A percentile compares a stretch with the other conserved stretches of the same genome.
These are phyloP conservation scores for Albula goreensis DNA, from an alignment of 2,113 vertebrate genomes.

Conservation along the genomic window DNA sequence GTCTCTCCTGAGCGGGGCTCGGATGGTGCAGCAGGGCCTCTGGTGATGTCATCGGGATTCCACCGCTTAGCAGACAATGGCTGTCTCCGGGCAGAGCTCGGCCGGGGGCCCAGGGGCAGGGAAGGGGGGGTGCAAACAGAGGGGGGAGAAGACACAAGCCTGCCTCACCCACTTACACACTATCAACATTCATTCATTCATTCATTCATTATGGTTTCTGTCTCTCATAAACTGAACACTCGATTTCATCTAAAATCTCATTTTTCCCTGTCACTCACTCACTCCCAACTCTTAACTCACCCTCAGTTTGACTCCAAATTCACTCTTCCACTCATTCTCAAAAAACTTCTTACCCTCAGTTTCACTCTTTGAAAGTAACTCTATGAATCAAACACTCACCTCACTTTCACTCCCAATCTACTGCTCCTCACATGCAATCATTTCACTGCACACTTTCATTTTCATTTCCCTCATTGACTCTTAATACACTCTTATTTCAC, in stretches of 20 bases:
- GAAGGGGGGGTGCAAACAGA: neutral
- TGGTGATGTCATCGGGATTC: constrained; percentile 59
- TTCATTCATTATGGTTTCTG: neutral
- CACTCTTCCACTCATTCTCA: constrained; percentile 7
- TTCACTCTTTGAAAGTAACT: too few relatives aligned
- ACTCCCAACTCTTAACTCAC: constrained; percentile 26
- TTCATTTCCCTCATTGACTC: too few relatives aligned
- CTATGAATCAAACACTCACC: too few relatives aligned
- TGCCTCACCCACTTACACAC: constrained; percentile 10
- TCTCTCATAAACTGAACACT: too few relatives aligned
- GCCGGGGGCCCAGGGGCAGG: constrained; percentile 18
- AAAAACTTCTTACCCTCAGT: too few relatives aligned
- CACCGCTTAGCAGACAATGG: constrained; percentile 41
- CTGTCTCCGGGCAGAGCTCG: constrained; percentile 50
- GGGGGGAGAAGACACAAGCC: constrained; percentile 6
- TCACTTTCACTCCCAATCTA: too few relatives aligned
- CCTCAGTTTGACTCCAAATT: too few relatives aligned
- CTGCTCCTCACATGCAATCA: too few relatives aligned
- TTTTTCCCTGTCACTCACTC: constrained; percentile 14
- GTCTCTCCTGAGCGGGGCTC: constrained; percentile 38
- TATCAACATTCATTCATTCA: neutral
- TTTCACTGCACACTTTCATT: too few relatives aligned
- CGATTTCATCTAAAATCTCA: too few relatives aligned
- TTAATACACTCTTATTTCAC: too few relatives aligned
- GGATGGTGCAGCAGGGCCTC: constrained; percentile 40